Evolutionary conservation across 2,113 vertebrate species (phyloP), one percentile per base, ranked within the genome.

Genomic region (Ia io): DNA sequence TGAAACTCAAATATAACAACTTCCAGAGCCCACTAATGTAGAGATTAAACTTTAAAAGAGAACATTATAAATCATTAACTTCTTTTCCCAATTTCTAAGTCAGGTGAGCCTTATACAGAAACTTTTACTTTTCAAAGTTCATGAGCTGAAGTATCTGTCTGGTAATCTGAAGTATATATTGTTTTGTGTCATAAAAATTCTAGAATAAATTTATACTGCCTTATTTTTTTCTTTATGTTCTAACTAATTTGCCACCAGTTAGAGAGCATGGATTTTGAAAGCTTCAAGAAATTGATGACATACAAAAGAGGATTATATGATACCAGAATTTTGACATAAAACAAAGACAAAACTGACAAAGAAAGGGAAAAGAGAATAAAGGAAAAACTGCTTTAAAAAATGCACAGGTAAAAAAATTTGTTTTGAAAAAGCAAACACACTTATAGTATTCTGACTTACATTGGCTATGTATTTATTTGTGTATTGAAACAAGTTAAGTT

Each of bases 1-100:
- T 61, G 77, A 74, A 84, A 84, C 8, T 59, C 49, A 90, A 93
- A 74, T 59, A 44, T 18, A 94, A 53, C 17, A 90, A 25, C 14
- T 82, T 61, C 9, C 18, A 61, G 35, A 83, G 22, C 7, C 32
- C n/a, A 40, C 9, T 76, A 94, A 85, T 2, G 9, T 49, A 76
- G 67, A 94, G 44, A 86, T 30, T 82, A 88, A 88, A 78, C 17
- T 73, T 91, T 73, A 73, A 71, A 88, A 89, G 47, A 56, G 6
- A 59, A 67, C 18, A 28, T 35, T 37, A 40, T 88, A 63, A 80
- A 91, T 65, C 56, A 30, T 70, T 76, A 87, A 51, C 4, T 53
- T 28, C 16, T 87, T 87, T 90, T 30, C 49, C 25, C 35, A 88
- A 22, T 88, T 95, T 80, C 69, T 70, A 18, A 82, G 74, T 71